Evolutionary conservation across 2,113 vertebrate genomes (phyloP).

Genomic region (Plotosus lineatus): DNA sequence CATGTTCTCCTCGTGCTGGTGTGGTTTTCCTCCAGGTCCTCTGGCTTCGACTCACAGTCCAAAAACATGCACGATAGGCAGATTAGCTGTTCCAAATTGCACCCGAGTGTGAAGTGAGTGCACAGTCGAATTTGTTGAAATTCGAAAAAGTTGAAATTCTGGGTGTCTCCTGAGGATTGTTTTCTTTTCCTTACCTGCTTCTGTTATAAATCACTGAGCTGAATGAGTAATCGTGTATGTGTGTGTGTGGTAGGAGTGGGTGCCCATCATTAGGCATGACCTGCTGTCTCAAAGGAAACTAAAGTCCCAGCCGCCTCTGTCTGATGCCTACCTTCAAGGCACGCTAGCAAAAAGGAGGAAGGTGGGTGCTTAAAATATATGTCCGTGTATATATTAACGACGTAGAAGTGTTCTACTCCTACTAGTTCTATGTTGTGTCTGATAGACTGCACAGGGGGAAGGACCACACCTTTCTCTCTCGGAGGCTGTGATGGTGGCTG

Average conservation of each 20-base stretch:
- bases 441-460: slow-evolving; percentile 81
- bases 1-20: too few species aligned
- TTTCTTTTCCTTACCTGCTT: neutral
- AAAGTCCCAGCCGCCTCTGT: slow-evolving; percentile 87
- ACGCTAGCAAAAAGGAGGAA: slow-evolving; percentile 93
- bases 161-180: too few species aligned
- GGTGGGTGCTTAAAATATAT: slow-evolving; percentile 63
- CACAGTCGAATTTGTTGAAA: too few species aligned
- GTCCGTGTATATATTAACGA: slow-evolving; percentile 21
- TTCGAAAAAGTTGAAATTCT: too few species aligned
- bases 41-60: too few species aligned
- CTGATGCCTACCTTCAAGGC: slow-evolving; percentile 88
- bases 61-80: too few species aligned
- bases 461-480: slow-evolving; percentile 82
- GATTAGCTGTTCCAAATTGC: too few species aligned
- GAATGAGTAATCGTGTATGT: slow-evolving; percentile 10
- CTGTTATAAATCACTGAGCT: neutral
- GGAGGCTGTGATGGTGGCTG: slow-evolving; percentile 80
- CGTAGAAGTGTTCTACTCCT: slow-evolving; percentile 27
- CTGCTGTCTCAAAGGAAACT: slow-evolving; percentile 88
- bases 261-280: slow-evolving; percentile 89
- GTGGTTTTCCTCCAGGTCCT: too few species aligned
- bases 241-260: slow-evolving; percentile 80
- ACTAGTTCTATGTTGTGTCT: slow-evolving; percentile 3
- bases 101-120: too few species aligned